Base-by-base conservation (phyloP, 2,888 invertebrate species). In the Calameuta pallipes region DNA sequence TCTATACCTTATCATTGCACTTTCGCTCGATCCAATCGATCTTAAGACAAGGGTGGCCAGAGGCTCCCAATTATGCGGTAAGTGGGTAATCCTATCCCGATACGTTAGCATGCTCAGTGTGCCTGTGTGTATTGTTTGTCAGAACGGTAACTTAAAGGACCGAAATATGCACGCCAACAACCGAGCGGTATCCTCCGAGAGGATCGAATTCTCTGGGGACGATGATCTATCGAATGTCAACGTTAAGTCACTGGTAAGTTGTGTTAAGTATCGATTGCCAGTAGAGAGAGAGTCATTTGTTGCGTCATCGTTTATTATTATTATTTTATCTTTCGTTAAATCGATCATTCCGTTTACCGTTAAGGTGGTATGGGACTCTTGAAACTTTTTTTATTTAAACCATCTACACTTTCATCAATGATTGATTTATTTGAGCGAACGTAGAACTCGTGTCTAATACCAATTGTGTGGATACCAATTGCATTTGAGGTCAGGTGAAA, bases 171-270 rank as follows among this genome's bases (percentile, higher is more conserved):
- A 87, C 82, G 88, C 88, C 80, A 86, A 83, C 79, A 83, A 87
- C 82, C 87, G 88, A 80, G 13, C 30, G 11, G 87, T 87, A 83
- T 83, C 84, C 82, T 87, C 87, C 80, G 89, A 90, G 85, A 86
- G 86, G 86, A 88, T 89, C 83, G 90, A 89, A 85, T 86, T 90
- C 84, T 89, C 89, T 79, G 89, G 92, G 86, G 92, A 93, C 85
- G 92, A 93, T 87, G 93, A 93, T 88, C 92, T 94, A 88, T 94
- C 94, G 86, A 94, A 94, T 88, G 94, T 94, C 87, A 94, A 93
- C 90, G 94, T 94, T 82, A 94, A 94, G 89, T 93, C 92, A 85
- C 91, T 94, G 93, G 94, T 94, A 93, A 94, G 94, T 93, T 83
- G 77, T 41, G 9, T 77, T 9, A 36, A 56, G 69, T 37, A 34